These are phyloP conservation scores for Channallabes apus DNA, from an alignment of 2,797 vertebrate genomes.

Conservation along the genomic window DNA sequence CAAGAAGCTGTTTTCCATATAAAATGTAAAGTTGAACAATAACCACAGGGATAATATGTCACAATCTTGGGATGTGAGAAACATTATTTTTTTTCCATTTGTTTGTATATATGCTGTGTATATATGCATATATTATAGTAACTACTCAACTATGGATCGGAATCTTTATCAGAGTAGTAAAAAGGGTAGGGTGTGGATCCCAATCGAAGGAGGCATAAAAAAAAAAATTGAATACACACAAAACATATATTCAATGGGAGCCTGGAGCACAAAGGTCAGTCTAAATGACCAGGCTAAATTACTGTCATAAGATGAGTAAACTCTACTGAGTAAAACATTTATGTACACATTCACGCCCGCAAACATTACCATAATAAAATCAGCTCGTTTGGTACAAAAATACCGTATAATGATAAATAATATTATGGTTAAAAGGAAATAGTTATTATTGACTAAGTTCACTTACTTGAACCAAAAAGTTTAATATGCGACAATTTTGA, in stretches of 20 bases:
- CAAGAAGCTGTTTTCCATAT: conserved; percentile 11
- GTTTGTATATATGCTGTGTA: too few relatives aligned
- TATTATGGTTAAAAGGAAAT: neutral
- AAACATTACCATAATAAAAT: neutral
- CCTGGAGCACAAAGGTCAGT: conserved; percentile 23
- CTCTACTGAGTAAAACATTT: neutral
- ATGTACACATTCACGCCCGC: neutral
- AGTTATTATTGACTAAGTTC: neutral
- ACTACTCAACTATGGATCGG: neutral
- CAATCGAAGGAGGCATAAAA: neutral
- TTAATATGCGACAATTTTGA: neutral
- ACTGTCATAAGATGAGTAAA: neutral
- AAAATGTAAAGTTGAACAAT: conserved; percentile 22
- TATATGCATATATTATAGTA: neutral
- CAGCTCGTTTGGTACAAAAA: too few relatives aligned
- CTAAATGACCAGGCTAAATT: neutral
- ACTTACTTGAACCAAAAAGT: neutral
- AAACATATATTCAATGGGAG: neutral
- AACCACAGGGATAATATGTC: conserved; percentile 44
- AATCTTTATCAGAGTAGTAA: conserved; percentile 22
- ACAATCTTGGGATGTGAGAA: conserved; percentile 41
- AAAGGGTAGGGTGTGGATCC: conserved; percentile 1
- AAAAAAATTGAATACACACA: conserved; percentile 19
- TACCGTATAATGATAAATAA: too few relatives aligned
- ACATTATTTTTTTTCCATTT: conserved; percentile 33